A percentile compares a stretch with the other conserved stretches of the same genome.
These are phyloP conservation scores for Nicator chloris DNA, from an alignment of 2,113 vertebrate species.

Conservation along the genomic window DNA sequence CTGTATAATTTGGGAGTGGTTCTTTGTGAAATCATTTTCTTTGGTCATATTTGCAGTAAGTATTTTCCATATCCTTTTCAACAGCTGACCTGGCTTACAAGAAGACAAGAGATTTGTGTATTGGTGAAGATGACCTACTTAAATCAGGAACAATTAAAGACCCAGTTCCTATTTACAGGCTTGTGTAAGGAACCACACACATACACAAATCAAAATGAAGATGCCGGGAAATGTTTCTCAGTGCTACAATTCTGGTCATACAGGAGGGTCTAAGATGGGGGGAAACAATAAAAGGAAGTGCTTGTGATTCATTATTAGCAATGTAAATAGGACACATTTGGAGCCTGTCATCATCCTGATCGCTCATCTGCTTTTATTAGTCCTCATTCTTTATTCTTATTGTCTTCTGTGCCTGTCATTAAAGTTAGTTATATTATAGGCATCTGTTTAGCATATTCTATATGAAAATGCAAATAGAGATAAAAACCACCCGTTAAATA, in stretches of 20 bases:
- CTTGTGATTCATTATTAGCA: constrained; percentile 45
- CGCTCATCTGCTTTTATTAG: constrained; percentile 52
- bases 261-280: not conserved
- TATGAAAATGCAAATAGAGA: constrained; percentile 48
- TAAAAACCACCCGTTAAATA: constrained; percentile 30
- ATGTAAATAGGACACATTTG: constrained; percentile 59
- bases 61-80: not conserved
- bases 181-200: not conserved
- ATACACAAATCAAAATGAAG: not conserved
- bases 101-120: not conserved
- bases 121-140: constrained; percentile 36
- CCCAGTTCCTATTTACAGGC: not conserved
- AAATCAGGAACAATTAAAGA: constrained; percentile 50
- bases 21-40: not conserved
- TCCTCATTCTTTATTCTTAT: constrained; percentile 55
- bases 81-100: not conserved
- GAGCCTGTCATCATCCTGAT: constrained; percentile 45
- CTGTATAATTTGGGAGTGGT: not conserved
- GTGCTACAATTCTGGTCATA: constrained; percentile 5
- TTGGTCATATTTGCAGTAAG: not conserved
- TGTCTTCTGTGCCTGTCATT: constrained; percentile 5
- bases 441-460: constrained; percentile 59
- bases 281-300: not conserved
- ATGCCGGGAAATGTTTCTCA: not conserved
- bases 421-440: constrained; percentile 51